Conservation (phyloP, 2,113 vertebrate genomes). For the Leptocoma aspasia region DNA sequence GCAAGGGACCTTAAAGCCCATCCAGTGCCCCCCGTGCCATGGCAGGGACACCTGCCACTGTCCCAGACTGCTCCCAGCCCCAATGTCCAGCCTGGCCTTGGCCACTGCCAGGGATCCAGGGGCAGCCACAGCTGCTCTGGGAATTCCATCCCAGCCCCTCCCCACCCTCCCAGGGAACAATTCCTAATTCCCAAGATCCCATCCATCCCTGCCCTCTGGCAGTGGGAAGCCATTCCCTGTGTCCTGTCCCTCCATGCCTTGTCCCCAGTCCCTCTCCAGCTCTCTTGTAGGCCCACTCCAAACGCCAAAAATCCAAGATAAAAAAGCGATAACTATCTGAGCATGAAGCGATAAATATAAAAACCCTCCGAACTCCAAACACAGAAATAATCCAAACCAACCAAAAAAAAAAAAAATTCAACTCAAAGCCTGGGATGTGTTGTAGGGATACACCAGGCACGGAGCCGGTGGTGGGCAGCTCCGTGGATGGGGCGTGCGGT, state of each 20-base stretch:
- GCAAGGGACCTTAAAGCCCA: neutral
- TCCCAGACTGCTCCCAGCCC: neutral
- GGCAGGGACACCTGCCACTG: neutral
- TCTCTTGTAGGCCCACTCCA: fast-evolving
- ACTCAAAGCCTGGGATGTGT: neutral
- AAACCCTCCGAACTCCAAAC: neutral
- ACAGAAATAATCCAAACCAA: neutral
- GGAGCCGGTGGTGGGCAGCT: fast-evolving
- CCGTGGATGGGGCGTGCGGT: neutral
- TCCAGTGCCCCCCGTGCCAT: neutral
- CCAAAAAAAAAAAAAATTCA: fast-evolving
- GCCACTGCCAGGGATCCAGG: neutral
- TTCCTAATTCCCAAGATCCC: neutral
- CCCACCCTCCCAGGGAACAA: neutral
- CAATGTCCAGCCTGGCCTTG: neutral
- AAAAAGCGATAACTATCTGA: fast-evolving
- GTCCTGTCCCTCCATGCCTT: neutral
- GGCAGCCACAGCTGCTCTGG: neutral
- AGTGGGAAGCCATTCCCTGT: neutral
- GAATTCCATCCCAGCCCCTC: neutral
- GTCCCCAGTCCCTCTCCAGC: neutral
- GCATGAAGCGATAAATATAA: neutral
- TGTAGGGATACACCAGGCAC: neutral
- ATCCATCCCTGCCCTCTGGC: neutral
- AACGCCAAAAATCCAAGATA: neutral